Base-by-base conservation (phyloP, 2,888 invertebrate species). In the Horisme vitalbata region DNA sequence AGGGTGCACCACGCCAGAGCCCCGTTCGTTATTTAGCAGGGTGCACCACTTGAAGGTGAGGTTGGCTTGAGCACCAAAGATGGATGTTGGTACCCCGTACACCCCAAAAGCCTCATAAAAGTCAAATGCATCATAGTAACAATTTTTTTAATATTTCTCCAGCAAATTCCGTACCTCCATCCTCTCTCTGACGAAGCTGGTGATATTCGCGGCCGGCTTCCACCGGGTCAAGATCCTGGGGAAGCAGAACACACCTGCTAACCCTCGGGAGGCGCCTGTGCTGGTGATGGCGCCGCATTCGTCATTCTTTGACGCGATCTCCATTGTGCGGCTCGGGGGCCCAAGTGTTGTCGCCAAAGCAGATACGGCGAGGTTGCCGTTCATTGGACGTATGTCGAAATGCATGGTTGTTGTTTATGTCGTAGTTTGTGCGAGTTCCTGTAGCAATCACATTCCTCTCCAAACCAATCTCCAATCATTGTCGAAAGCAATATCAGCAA, bases 281-380 rank as follows among this genome's bases (percentile, higher is more conserved):
- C 86, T 97, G 55, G 94, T 94, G 44, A 92, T 96, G 52, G 97
- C 97, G 3, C 98, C 98, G 2, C 98, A 98, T 79, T 97, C 97
- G 24, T 94, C 95, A 46, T 97, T 95, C 92, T 94, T 96, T 85
- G 98, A 98, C 84, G 94, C 96, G 49, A 91, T 97, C 55, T 93
- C 95, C 63, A 95, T 96, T 67, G 93, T 96, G 47, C 92, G 93
- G 71, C 92, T 96, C 59, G 94, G 94, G n/a, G 95, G 95, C 35
- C 96, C 96, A 14, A 95, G 96, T 65, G 95, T 97, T 73, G 97
- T 98, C 61, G 97, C 97, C 53, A 97, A 97, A 79, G 94, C 94
- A 11, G 96, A 96, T 75, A 94, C 96, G 14, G 93, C 94, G 38
- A 89, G 92, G 52, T 92, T 97, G 65, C 97, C 97, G 46, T 91